These are phyloP conservation scores for Pseudomugil tenellus DNA, from an alignment of 2,797 vertebrate species.

Conservation along the genomic window DNA sequence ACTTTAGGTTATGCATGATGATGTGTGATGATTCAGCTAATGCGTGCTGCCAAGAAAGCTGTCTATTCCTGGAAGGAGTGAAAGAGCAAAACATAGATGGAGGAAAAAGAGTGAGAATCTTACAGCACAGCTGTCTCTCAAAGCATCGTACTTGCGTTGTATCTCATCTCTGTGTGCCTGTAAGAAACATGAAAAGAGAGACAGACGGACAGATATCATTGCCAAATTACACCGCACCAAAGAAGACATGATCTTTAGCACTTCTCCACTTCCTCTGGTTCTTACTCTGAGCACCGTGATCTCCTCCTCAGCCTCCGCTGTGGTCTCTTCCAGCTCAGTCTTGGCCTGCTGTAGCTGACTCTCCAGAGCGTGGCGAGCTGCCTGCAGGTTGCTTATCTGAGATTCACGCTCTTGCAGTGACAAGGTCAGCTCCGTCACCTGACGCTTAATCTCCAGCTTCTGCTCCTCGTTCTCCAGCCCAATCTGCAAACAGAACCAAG, in stretches of 20 bases:
- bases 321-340: conserved; percentile 95
- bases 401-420: conserved; percentile 94
- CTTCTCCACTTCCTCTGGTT: conserved; percentile 2
- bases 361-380: conserved; percentile 90
- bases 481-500: conserved; percentile 77
- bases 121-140: conserved; percentile 99
- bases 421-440: conserved; percentile 93
- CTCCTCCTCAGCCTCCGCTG: conserved; percentile 95
- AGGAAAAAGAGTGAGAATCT: conserved; percentile 63
- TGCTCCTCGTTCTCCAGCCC: conserved; percentile 94
- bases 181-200: conserved; percentile 60
- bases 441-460: conserved; percentile 93
- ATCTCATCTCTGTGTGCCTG: conserved; percentile 98
- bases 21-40: conserved; percentile 39
- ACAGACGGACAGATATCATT: conserved; percentile 41
- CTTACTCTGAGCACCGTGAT: conserved; percentile 94
- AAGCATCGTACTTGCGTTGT: conserved; percentile 97
- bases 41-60: conserved; percentile 15
- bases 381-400: conserved; percentile 91
- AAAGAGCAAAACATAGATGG: background rate
- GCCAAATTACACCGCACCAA: conserved; percentile 20
- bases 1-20: conserved; percentile 21
- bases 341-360: conserved; percentile 93
- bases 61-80: conserved; percentile 27
- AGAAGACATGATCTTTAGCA: background rate